Percentiles rank a stretch among this genome's conserved stretches.
Evolutionary conservation across 2,888 invertebrate species (phyloP).

Genomic region (Melanotus villosus): DNA sequence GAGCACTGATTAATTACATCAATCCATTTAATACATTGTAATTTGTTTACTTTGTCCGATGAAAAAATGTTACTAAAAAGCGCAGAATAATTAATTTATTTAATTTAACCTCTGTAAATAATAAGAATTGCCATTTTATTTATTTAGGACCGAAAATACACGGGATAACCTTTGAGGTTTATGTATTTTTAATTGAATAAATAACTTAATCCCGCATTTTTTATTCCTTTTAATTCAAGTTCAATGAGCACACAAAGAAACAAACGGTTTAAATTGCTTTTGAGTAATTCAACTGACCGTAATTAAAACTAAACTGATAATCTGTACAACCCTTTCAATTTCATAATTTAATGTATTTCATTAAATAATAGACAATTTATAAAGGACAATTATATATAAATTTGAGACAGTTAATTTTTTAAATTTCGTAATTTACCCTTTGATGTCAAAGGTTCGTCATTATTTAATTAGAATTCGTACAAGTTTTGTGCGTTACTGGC

Average conservation of each 20-base stretch:
- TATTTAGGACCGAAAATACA: conserved; percentile 9
- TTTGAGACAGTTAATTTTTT: too few species aligned
- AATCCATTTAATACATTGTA: conserved; percentile 11
- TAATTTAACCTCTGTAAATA: conserved; percentile 18
- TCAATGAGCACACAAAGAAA: neutral
- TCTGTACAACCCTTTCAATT: too few species aligned
- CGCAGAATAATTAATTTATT: conserved; percentile 8
- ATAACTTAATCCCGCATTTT: neutral
- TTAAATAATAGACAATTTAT: too few species aligned
- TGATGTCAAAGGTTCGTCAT: too few species aligned
- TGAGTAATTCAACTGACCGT: too few species aligned
- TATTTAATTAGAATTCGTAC: too few species aligned
- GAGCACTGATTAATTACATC: too few species aligned
- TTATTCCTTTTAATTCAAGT: neutral
- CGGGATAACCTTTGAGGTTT: neutral
- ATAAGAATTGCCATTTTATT: conserved; percentile 4
- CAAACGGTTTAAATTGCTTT: neutral
- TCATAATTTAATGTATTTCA: too few species aligned
- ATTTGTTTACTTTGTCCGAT: conserved; percentile 8
- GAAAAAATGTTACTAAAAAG: neutral
- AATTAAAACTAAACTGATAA: too few species aligned
- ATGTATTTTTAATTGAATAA: conserved; percentile 20
- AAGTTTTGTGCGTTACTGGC: too few species aligned
- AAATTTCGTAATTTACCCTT: too few species aligned
- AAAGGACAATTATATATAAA: too few species aligned